Conservation (phyloP, 2,888 invertebrate species). For the Epirrita christyi region DNA sequence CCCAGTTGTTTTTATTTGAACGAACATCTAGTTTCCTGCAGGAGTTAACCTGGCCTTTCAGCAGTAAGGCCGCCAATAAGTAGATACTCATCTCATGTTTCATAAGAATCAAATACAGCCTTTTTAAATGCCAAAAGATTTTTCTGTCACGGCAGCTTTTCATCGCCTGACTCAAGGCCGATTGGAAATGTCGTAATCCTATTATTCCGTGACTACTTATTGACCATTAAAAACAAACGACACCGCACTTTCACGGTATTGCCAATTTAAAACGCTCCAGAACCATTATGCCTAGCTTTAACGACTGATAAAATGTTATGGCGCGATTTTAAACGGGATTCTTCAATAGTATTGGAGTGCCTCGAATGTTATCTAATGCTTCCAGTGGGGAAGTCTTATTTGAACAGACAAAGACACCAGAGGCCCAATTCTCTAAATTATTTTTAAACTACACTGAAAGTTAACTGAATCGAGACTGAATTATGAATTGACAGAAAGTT, state of each 20-base stretch:
- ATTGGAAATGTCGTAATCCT: not conserved
- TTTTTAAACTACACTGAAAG: too few species aligned
- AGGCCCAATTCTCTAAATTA: too few species aligned
- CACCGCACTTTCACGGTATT: conserved; percentile 53
- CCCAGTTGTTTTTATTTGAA: too few species aligned
- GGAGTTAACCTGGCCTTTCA: too few species aligned
- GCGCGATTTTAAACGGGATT: conserved; percentile 31
- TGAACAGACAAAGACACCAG: too few species aligned
- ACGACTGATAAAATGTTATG: conserved; percentile 52
- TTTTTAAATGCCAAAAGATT: not conserved
- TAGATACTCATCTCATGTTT: too few species aligned
- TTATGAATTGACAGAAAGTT: too few species aligned
- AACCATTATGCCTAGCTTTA: conserved; percentile 51
- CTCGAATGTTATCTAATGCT: conserved; percentile 11
- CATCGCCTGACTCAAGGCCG: not conserved
- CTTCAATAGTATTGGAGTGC: conserved; percentile 25
- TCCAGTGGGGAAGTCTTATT: too few species aligned
- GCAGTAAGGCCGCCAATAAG: too few species aligned
- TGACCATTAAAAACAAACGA: conserved; percentile 48
- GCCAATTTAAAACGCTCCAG: conserved; percentile 57
- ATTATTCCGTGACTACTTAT: conserved; percentile 26
- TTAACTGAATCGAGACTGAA: too few species aligned
- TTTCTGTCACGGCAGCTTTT: not conserved
- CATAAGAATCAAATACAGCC: too few species aligned
- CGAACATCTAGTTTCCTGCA: too few species aligned